Evolutionary conservation across 2,797 vertebrate species (phyloP), one percentile per base, ranked within the genome.

Genomic region (Philypnodon macrostomus): DNA sequence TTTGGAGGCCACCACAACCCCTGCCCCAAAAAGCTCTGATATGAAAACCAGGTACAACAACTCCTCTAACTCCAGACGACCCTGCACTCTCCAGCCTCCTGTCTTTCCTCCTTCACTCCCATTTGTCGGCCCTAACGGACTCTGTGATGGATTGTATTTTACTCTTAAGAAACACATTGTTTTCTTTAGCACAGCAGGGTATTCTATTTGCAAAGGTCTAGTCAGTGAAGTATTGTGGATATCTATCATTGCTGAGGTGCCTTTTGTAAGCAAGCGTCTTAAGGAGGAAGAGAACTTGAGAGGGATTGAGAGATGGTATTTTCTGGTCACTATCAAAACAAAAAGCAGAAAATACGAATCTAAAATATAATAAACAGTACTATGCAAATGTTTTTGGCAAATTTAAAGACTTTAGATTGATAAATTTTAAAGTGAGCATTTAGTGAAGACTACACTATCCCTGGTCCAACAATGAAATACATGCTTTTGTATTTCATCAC

Each of bases 101-200:
- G 77, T 70, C 71, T 79, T 76, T 69, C 81, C 58, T 79, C 79
- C 73, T 68, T 62, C 61, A 13, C 67, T 81, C 70, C 70, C 75
- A 69, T 74, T 79, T 57, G 77, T 81, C 76, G 77, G 84, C 69
- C 87, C 90, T 94, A 91, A 91, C 90, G 90, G 92, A 69, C 90
- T 89, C 36, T 84, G 88, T 98, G 94, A 96, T 96, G 93, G 93
- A 96, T 98, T 90, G 91, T 92, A 91, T 93, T 95, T 92, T 93
- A 87, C 91, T 91, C 90, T 91, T 92, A 93, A 92, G 93, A 94
- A 97, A 93, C 93, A 94, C 94, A 93, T 92, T 97, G 94, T 97
- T 98, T 96, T 96, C 94, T 94, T 98, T 95, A 95, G 94, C 95
- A 92, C 95, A 97, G 95, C 95, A 96, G 95, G 96, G 93, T 92